Evolutionary conservation across 1,140 invertebrate species (phyloP).

Genomic region (Leptinotarsa lineolata): DNA sequence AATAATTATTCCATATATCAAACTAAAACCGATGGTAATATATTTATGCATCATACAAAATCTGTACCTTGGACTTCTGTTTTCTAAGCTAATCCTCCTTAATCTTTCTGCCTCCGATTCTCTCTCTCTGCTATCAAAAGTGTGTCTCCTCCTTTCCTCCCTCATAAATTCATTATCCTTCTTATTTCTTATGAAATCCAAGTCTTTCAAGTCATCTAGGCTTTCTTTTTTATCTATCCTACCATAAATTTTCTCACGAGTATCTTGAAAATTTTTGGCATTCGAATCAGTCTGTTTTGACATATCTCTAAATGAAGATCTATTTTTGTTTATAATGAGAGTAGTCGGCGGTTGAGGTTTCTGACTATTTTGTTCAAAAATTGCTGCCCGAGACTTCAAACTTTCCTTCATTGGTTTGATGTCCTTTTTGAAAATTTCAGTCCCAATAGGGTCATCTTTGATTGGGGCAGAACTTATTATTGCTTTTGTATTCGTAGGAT

Average conservation of each 20-base stretch:
- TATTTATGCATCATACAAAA: background rate
- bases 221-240: conserved; percentile 18
- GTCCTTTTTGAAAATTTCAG: background rate
- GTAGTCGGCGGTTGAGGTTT: conserved; percentile 28
- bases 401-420: conserved; percentile 35
- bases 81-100: conserved; percentile 49
- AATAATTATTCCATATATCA: background rate
- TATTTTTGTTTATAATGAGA: conserved; percentile 15
- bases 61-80: conserved; percentile 45
- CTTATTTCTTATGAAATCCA: conserved; percentile 43
- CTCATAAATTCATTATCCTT: conserved; percentile 38
- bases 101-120: conserved; percentile 44
- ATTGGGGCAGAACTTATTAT: background rate
- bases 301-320: background rate
- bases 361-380: conserved; percentile 45
- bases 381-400: conserved; percentile 45
- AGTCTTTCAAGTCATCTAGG: conserved; percentile 36
- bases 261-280: conserved; percentile 25
- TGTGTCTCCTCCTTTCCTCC: conserved; percentile 47
- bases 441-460: background rate
- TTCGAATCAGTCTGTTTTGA: conserved; percentile 26
- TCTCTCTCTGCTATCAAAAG: conserved; percentile 47
- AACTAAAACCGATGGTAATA: conserved; percentile 5
- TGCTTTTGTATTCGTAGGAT: conserved; percentile 8
- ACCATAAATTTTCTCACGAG: conserved; percentile 26